phyloP scores from a whole-genome alignment of 2,113 vertebrate genomes.

The Promerops cafer region DNA sequence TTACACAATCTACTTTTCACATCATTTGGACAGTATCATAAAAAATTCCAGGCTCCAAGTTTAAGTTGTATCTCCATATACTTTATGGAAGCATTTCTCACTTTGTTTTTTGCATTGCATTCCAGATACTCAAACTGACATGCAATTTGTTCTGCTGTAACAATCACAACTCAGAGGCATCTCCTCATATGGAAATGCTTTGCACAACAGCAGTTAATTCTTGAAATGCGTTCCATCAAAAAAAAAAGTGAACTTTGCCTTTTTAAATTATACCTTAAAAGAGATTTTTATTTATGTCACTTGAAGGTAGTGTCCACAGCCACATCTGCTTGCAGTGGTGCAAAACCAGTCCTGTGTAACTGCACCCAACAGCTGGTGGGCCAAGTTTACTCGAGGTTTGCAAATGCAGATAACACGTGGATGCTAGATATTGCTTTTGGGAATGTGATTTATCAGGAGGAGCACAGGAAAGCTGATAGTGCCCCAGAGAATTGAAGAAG shows the following conservation, averaged over 20 bases:
- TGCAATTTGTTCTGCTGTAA: neutral
- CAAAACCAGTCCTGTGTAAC: neutral
- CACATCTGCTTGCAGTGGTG: neutral
- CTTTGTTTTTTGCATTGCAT: neutral
- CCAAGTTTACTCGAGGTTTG: neutral
- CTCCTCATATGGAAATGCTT: neutral
- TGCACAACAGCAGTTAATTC: neutral
- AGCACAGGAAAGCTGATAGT: neutral
- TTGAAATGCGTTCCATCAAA: neutral
- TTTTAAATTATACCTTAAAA: neutral
- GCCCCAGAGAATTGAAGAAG: neutral
- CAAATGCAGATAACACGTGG: neutral
- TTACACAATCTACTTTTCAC: neutral
- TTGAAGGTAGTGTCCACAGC: rapidly evolving
- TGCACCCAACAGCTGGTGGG: neutral
- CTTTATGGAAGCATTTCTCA: neutral
- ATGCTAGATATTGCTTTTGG: neutral
- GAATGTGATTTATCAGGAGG: neutral
- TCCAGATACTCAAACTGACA: neutral
- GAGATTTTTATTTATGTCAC: neutral
- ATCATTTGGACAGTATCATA: neutral
- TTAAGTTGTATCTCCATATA: neutral
- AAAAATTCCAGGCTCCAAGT: neutral
- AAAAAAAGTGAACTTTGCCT: neutral
- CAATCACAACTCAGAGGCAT: conserved; percentile 18